Conservation (phyloP, 35 echinoderm and acorn worm genomes). For the Ophioderma brevispina region DNA sequence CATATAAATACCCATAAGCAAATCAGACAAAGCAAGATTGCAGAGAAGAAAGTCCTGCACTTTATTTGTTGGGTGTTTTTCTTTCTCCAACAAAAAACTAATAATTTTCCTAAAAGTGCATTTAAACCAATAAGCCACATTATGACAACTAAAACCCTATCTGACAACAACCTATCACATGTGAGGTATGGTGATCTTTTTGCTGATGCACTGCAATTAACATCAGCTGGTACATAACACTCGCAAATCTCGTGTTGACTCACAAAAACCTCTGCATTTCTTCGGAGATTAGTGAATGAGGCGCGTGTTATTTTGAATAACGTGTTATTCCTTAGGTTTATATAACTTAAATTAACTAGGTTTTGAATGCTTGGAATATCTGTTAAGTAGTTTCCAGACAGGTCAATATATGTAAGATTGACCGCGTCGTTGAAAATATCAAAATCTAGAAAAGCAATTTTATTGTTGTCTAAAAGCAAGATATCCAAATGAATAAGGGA, state of each 20-base stretch:
- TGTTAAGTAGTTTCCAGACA: neutral
- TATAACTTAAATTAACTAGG: neutral
- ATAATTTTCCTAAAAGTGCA: neutral
- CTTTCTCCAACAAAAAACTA: neutral
- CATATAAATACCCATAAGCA: constrained; percentile 58
- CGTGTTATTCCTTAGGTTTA: neutral
- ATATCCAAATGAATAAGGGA: too few relatives aligned
- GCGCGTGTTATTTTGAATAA: neutral
- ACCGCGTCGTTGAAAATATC: neutral
- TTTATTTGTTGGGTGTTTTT: neutral
- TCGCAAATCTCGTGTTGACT: neutral
- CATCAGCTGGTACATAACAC: neutral
- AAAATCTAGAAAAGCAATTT: neutral
- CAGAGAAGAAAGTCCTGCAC: neutral
- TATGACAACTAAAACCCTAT: neutral
- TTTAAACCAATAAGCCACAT: neutral
- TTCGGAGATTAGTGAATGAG: neutral
- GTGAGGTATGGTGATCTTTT: neutral
- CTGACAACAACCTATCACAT: neutral
- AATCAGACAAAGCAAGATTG: constrained; percentile 64
- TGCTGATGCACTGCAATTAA: neutral
- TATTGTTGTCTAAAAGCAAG: too few relatives aligned
- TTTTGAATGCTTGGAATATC: neutral
- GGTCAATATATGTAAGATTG: neutral
- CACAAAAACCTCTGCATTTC: neutral